These are phyloP conservation scores for Eilema caniola DNA, from an alignment of 2,888 invertebrate species.

Conservation along the genomic window DNA sequence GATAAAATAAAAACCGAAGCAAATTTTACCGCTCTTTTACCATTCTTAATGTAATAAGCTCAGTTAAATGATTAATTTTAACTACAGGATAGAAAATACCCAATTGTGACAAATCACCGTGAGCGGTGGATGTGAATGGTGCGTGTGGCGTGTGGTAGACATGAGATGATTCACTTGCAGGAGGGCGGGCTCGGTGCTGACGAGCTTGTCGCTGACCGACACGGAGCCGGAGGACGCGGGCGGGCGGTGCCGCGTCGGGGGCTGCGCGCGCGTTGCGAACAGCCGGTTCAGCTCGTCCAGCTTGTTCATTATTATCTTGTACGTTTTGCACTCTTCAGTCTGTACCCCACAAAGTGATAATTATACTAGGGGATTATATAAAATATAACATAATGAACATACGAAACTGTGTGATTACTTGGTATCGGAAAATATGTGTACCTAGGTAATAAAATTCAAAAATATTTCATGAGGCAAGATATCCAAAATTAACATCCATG, in stretches of 20 bases:
- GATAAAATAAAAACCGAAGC: too few species aligned
- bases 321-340: slow-evolving; percentile 76
- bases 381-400: too few species aligned
- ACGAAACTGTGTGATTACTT: too few species aligned
- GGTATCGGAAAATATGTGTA: too few species aligned
- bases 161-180: slow-evolving; percentile 20
- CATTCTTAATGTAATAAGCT: too few species aligned
- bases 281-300: slow-evolving; percentile 73
- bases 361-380: too few species aligned
- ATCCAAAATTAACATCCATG: too few species aligned
- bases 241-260: slow-evolving; percentile 21
- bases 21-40: too few species aligned
- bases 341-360: slow-evolving; percentile 32
- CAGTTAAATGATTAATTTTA: too few species aligned
- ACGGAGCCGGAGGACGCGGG: slow-evolving; percentile 54
- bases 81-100: too few species aligned
- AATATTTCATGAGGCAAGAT: too few species aligned
- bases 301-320: slow-evolving; percentile 80
- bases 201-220: slow-evolving; percentile 70
- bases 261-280: slow-evolving; percentile 55
- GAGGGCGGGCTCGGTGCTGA: slow-evolving; percentile 60
- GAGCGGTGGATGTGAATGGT: background rate
- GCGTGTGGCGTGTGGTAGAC: background rate
- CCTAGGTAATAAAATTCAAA: too few species aligned
- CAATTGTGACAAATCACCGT: background rate